Base-by-base conservation (phyloP, 2,888 invertebrate genomes). In the Leucoptera coffeella region DNA sequence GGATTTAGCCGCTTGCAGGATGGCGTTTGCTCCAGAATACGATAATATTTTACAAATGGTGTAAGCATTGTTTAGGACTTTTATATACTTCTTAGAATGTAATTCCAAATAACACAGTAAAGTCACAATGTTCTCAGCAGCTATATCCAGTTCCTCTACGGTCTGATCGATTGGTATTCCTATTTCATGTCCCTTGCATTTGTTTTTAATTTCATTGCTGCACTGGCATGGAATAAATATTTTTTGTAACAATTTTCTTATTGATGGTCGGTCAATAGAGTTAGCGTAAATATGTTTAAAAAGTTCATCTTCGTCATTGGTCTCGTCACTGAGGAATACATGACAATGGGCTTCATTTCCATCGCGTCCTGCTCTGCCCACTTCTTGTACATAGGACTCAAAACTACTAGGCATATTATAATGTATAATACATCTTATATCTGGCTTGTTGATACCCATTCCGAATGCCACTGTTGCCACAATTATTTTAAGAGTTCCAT, bases 371-470 rank as follows among this genome's bases (percentile, higher is more conserved):
- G 91, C 88, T 50, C 92, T 75, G 22, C 95, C 96, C 25, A 94
- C 87, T 75, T 96, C 96, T 74, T 91, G 90, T 0, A 90, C 87
- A 53, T 90, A 91, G 32, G 85, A 84, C 53, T 91, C 90, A 51
- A 89, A 88, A 48, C 80, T 86, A 23, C 77, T 76, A 1, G 91
- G 90, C 85, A 90, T 87, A 45, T 90, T 90, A 44, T 89, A 93
- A 58, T 96, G 93, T 41, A 99, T 90, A 10, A 99, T 91, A 41
- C 92, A 89, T 37, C 97, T 78, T 28, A 99, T 94, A 56, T 97
- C 85, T 2, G 92, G 77, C 56, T 99, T 99, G 57, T 99, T 94
- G 32, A 99, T 96, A 22, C 97, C 96, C 97, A 97, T 97, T 13
- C 75, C 75, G 67, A 99, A 99, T 9, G 97, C 97, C 32, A 97